Evolutionary conservation across 2,113 vertebrate genomes (phyloP), one percentile per base, ranked within the genome.

Genomic region (Mobula hypostoma): DNA sequence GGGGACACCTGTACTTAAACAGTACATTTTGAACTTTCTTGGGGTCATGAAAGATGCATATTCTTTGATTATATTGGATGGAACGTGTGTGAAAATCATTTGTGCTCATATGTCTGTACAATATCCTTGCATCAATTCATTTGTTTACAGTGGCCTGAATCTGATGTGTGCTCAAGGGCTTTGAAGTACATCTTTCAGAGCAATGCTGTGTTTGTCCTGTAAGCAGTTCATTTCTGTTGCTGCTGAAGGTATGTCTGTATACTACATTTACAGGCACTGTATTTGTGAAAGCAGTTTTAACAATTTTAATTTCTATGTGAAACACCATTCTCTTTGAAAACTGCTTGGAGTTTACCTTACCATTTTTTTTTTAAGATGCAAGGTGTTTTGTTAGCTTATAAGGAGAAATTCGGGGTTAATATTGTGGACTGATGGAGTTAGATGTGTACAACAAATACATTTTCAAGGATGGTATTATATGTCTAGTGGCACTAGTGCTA

Each of bases 321-420:
- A 97, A 95, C 94, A 88, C 48, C 48, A 95, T 56, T 92, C 76
- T 32, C 58, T 82, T 68, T 61, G 2, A 17, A 68, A 36, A 80
- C 56, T 68, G 29, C 12, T 79, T 80, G 94, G 48, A 56, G 9
- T 74, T 9, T 24, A 17, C 21, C 1, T 19, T 21, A 6, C 72
- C 32, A 70, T 32, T 27, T n/a, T 32, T 27, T 32, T 70, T 29
- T 5, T 12, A 79, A 56, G 27, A 32, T 58, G 61, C 17, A 19
- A 94, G 15, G 48, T 24, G n/a, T 17, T 40, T 80, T 82, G 1
- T 24, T 36, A 32, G 56, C 6, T 5, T 61, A 11, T 87, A 61
- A 63, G 24, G 1, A 40, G 21, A 79, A 56, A 29, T 48, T 94
- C 17, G 78, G 77, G 29, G 61, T 48, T 36, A 48, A 8, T 2